Base-by-base conservation (phyloP, 2,113 vertebrate species). In the Odontesthes bonariensis region DNA sequence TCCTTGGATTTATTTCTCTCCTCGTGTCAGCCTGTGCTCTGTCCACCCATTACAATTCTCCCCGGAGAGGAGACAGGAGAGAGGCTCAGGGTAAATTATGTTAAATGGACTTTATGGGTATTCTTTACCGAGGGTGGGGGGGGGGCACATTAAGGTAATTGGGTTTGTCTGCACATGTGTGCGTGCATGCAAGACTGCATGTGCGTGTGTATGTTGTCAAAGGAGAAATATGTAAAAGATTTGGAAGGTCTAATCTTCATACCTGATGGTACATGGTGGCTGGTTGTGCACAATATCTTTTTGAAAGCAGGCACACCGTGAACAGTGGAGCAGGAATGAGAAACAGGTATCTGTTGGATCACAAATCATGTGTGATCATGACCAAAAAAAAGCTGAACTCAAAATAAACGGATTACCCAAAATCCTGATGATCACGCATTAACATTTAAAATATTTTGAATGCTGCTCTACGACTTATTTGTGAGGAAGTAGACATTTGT, bases 141-240 rank as follows among this genome's bases (percentile, higher is more conserved):
- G n/a, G 78, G 73, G 73, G 78, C 86, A 82, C 94, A 95, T 95
- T 94, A 94, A 91, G 84, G 81, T 93, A 92, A 95, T 93, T 94
- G 92, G 88, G 78, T 79, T 60, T 23, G 77, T 0, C 19, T 67
- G 74, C 44, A 70, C 73, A 51, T 59, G 64, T 59, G n/a, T 56
- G 59, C 77, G 77, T 74, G 73, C 23, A 20, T 47, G 49, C 63
- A 40, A 47, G 49, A 51, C 22, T 35, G 62, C 38, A 40, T 40
- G 51, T 52, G 55, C 35, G 8, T 63, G 63, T 52, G 27, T 27
- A 27, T 27, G 68, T 68, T 55, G 64, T 58, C 67, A 40, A 58
- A 74, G 60, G 75, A 38, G 75, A 87, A 80, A 84, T 49, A 73
- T 40, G 57, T 70, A 61, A 75, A 74, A 31, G 46, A 65, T 79